Evolutionary conservation across 2,797 vertebrate species (phyloP).

Genomic region (Pangasius sanitwongsei): DNA sequence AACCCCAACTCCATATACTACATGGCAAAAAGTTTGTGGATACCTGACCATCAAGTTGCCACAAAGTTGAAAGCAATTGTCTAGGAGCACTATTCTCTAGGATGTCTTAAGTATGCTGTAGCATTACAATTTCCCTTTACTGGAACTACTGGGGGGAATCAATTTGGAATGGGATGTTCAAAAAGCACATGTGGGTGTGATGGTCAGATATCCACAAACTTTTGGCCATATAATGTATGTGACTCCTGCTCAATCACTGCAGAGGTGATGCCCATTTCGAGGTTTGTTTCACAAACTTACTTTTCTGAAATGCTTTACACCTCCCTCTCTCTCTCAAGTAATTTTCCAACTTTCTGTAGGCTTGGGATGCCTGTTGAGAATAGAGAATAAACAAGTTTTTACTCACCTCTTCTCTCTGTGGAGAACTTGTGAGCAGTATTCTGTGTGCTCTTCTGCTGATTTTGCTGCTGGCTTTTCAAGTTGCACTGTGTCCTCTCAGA

Average conservation of each 20-base stretch:
- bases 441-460: slow-evolving; percentile 45
- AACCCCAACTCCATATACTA: neutral
- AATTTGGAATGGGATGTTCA: neutral
- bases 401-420: slow-evolving; percentile 45
- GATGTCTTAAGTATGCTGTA: neutral
- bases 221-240: neutral
- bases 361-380: neutral
- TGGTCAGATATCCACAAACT: neutral
- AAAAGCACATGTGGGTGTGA: neutral
- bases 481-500: slow-evolving; percentile 46
- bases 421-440: slow-evolving; percentile 34
- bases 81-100: too few species aligned
- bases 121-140: neutral
- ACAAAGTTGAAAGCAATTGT: neutral
- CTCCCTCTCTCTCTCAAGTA: neutral
- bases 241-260: neutral
- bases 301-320: neutral
- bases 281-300: neutral
- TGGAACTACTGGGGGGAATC: neutral
- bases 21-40: neutral
- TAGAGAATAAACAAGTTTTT: slow-evolving; percentile 5
- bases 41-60: neutral
- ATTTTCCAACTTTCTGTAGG: neutral
- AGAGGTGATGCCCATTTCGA: neutral
- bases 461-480: slow-evolving; percentile 39